phyloP scores from a whole-genome alignment of 1,140 invertebrate species.

The Solen grandis region DNA sequence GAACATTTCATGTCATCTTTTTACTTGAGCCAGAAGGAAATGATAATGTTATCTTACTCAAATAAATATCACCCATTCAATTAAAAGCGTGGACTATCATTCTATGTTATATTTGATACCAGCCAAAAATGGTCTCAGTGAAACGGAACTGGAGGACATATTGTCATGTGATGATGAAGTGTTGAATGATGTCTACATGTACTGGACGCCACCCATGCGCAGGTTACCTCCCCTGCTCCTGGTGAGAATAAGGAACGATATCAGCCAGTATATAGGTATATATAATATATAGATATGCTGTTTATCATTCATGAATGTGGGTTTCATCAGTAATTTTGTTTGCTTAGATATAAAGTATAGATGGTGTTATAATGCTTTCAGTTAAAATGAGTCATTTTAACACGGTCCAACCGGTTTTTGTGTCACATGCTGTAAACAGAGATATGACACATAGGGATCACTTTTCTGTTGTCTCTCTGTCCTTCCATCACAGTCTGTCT shows the following conservation, averaged over 20 bases:
- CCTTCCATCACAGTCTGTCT: no score
- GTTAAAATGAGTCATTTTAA: background rate
- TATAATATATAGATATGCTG: no score
- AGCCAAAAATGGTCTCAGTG: constrained; percentile 73
- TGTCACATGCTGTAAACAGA: no score
- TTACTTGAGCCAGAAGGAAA: no score
- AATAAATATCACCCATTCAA: no score
- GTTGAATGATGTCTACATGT: constrained; percentile 77
- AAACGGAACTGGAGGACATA: constrained; percentile 77
- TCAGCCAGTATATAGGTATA: constrained; percentile 31
- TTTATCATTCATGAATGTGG: no score
- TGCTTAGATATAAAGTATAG: background rate
- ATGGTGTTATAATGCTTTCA: background rate
- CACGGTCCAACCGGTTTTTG: background rate
- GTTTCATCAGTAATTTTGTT: background rate
- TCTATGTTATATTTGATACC: constrained; percentile 11
- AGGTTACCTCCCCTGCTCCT: constrained; percentile 73
- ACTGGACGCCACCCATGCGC: constrained; percentile 79
- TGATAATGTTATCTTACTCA: no score
- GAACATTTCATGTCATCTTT: no score
- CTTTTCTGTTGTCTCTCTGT: no score
- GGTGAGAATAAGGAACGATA: constrained; percentile 52
- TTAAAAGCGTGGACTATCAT: no score
- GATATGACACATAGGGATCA: no score
- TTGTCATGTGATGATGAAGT: constrained; percentile 79